Base-by-base conservation (phyloP, 2,797 vertebrate species). In the Tinamus major region DNA sequence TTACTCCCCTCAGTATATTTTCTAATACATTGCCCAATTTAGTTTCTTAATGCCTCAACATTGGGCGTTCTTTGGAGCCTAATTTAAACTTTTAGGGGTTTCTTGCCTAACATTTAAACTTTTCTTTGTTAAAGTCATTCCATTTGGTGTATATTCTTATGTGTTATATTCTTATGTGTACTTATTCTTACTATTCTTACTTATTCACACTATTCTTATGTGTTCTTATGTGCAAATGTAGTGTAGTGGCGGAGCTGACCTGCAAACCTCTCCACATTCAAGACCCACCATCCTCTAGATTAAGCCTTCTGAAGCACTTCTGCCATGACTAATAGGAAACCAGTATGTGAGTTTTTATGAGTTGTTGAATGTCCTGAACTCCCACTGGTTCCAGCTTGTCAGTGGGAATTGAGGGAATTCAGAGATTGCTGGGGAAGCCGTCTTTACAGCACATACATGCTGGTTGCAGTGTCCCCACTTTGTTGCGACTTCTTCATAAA, bases 301-400 rank as follows among this genome's bases (percentile, higher is more conserved):
- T 39, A 15, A 81, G 46, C 81, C 39, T 69, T 49, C 68, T 33
- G 77, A 29, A 61, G 37, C 69, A 31, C 49, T 78, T 84, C 13
- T 31, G 12, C 65, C 55, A 24, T 72, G 37, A 56, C 85, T 46
- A 83, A 55, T 41, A 31, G 79, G 79, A 79, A 92, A 59, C n/a
- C 13, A 80, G 69, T 71, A 37, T 74, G 70, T 62, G 84, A 90
- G 92, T 94, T 95, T 95, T 93, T 95, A 70, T 68, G 77, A 91
- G 93, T 74, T 96, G 95, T 87, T 93, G 59, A 90, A 84, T 93
- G 89, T 88, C 77, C 93, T 71, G 89, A 95, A 81, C 89, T 96
- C 91, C 95, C 87, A 92, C 92, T 91, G 95, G 49, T 92, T 92
- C 79, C 82, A 89, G 85, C 63, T 79, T 93, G 74, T 89, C 80